A percentile compares a stretch with the other conserved stretches of the same genome.
Conservation (phyloP, 2,797 vertebrate species). For the Scleropages formosus region DNA sequence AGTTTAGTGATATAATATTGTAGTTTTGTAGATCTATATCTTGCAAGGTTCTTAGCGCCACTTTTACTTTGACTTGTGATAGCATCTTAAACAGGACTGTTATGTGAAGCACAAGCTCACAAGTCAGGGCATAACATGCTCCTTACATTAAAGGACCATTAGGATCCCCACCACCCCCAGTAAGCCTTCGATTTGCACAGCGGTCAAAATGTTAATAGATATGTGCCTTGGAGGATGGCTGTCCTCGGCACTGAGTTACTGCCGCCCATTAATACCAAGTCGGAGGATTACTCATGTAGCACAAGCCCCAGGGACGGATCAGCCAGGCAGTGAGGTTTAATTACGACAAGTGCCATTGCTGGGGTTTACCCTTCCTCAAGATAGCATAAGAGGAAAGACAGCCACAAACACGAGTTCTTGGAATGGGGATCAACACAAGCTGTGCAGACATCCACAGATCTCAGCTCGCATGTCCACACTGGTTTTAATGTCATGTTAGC, state of each 20-base stretch:
- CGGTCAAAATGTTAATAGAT: background rate
- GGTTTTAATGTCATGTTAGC: too few species aligned
- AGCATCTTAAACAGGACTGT: background rate
- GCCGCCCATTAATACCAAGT: background rate
- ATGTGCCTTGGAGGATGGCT: background rate
- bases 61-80: background rate
- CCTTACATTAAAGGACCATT: conserved; percentile 8
- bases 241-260: background rate
- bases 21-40: too few species aligned
- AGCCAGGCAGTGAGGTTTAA: background rate
- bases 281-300: background rate
- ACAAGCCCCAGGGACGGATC: background rate
- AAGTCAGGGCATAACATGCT: background rate
- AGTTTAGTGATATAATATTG: too few species aligned
- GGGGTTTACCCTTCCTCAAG: background rate
- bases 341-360: background rate
- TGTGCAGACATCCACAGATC: too few species aligned
- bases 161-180: background rate
- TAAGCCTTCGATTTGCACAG: conserved; percentile 20
- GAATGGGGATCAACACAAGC: too few species aligned
- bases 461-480: too few species aligned
- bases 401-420: too few species aligned
- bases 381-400: background rate
- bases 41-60: background rate
- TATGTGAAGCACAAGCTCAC: background rate